Conservation (phyloP, 2,113 vertebrate species). For the Ursus arctos region DNA sequence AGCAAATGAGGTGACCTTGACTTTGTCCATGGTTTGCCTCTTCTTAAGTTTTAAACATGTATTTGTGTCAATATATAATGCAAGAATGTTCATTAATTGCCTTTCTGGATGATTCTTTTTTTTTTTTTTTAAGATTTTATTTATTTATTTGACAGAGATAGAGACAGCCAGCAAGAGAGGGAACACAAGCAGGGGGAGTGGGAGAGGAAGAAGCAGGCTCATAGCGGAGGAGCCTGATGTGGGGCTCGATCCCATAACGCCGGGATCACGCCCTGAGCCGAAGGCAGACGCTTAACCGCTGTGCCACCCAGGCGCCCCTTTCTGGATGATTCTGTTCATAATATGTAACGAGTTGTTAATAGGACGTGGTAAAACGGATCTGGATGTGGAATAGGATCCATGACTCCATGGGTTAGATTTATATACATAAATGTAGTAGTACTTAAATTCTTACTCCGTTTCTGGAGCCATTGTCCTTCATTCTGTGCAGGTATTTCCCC, state of each 20-base stretch:
- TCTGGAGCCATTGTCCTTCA: background rate
- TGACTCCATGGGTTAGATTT: background rate
- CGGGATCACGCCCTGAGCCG: no score
- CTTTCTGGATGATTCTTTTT: background rate
- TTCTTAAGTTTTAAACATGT: slow-evolving; percentile 11
- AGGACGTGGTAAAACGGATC: background rate
- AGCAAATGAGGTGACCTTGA: background rate
- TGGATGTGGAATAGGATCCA: background rate
- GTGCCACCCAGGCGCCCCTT: background rate
- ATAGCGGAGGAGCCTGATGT: no score
- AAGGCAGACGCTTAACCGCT: no score
- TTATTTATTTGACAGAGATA: no score
- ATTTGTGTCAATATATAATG: background rate
- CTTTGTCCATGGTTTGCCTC: background rate
- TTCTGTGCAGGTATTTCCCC: background rate
- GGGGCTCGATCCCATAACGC: no score
- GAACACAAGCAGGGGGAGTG: no score
- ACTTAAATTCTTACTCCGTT: background rate
- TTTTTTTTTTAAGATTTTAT: no score
- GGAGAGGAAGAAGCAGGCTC: no score
- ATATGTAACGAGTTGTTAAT: background rate
- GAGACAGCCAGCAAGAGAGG: no score
- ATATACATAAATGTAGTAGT: background rate
- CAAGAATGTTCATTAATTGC: background rate
- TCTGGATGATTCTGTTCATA: slow-evolving; percentile 1